phyloP scores from a whole-genome alignment of 1,140 invertebrate species.

The Capitella teleta region DNA sequence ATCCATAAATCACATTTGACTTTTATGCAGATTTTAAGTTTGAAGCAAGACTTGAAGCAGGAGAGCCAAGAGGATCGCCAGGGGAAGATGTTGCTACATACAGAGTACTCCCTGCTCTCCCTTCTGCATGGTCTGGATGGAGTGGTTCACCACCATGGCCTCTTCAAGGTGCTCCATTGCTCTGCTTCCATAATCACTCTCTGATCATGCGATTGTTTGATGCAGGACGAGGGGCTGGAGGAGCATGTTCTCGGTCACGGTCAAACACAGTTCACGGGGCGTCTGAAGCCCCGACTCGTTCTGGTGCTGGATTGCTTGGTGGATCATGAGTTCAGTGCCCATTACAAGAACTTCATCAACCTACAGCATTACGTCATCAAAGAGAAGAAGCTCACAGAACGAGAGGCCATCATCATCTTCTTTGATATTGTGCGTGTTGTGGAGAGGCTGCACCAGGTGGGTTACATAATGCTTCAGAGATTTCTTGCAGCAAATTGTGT shows the following conservation, averaged over 20 bases:
- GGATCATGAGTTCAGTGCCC: slow-evolving; percentile 60
- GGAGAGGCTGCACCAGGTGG: slow-evolving; percentile 61
- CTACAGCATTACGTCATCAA: slow-evolving; percentile 72
- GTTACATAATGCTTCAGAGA: too few relatives aligned
- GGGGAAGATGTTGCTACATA: slow-evolving; percentile 70
- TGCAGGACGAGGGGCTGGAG: slow-evolving; percentile 59
- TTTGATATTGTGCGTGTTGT: slow-evolving; percentile 65
- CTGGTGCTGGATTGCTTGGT: slow-evolving; percentile 66
- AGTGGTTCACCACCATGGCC: slow-evolving; percentile 66
- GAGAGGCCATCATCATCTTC: slow-evolving; percentile 65
- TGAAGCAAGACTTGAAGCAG: too few relatives aligned
- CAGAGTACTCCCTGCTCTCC: slow-evolving; percentile 65
- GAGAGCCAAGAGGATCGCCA: slow-evolving; percentile 63
- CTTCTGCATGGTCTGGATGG: slow-evolving; percentile 59
- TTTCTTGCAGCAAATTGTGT: too few relatives aligned
- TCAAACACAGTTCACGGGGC: slow-evolving; percentile 51
- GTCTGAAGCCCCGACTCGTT: slow-evolving; percentile 54
- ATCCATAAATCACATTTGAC: too few relatives aligned
- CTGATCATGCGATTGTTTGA: too few relatives aligned
- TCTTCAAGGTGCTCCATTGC: slow-evolving; percentile 70
- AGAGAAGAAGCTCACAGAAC: slow-evolving; percentile 65
- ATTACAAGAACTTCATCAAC: slow-evolving; percentile 59
- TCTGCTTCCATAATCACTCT: too few relatives aligned
- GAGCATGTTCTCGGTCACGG: slow-evolving; percentile 47
- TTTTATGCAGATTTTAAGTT: too few relatives aligned